phyloP scores from a whole-genome alignment of 2,888 invertebrate genomes.

The Hipparchia sbordonii region DNA sequence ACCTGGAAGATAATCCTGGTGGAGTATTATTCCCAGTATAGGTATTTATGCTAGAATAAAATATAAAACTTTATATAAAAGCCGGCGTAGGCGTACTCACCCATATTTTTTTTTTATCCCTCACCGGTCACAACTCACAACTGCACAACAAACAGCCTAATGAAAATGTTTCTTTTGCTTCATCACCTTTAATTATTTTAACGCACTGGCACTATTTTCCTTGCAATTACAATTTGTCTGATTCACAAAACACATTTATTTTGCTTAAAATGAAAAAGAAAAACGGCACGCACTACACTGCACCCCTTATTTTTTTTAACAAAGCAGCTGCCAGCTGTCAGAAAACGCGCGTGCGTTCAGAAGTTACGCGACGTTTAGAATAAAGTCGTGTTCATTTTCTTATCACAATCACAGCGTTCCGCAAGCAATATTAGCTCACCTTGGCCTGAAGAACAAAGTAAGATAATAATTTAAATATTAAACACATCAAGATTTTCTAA shows the following conservation, averaged over 20 bases:
- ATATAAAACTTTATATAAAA: constrained; percentile 35
- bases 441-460: neutral
- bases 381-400: constrained; percentile 41
- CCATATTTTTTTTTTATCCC: constrained; percentile 59
- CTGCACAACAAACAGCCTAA: constrained; percentile 47
- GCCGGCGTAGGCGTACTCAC: constrained; percentile 76
- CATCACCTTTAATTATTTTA: constrained; percentile 57
- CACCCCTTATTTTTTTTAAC: constrained; percentile 39
- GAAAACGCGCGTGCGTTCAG: constrained; percentile 55
- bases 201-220: constrained; percentile 52
- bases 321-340: constrained; percentile 49
- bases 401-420: constrained; percentile 34
- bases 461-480: neutral
- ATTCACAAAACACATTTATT: constrained; percentile 40
- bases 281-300: constrained; percentile 38
- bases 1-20: neutral
- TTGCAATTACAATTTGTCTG: constrained; percentile 40
- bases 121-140: constrained; percentile 41
- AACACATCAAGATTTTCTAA: no score
- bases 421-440: constrained; percentile 9
- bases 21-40: neutral
- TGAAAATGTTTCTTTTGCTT: constrained; percentile 54
- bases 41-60: neutral
- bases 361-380: constrained; percentile 45
- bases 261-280: constrained; percentile 36